Conservation (phyloP, 2,797 vertebrate genomes). For the Telmatherina bonti region DNA sequence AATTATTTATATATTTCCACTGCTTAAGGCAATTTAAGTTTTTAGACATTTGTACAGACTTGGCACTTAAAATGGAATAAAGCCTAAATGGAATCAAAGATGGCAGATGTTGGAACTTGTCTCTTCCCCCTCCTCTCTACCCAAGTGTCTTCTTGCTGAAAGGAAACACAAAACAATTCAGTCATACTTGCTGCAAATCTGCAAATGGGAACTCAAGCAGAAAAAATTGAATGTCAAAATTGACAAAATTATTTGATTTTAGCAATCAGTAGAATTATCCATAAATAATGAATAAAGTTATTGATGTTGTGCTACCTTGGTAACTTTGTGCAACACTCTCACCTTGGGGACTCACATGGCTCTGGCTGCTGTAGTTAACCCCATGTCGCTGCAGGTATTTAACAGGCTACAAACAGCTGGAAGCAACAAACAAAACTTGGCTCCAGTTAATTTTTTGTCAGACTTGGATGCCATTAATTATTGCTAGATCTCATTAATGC, state of each 20-base stretch:
- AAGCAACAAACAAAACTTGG: background rate
- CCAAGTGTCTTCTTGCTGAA: background rate
- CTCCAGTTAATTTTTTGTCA: background rate
- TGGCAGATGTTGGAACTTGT: background rate
- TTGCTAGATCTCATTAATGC: background rate
- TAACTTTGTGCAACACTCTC: background rate
- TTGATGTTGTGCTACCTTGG: background rate
- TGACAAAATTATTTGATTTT: background rate
- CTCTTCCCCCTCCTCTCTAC: too few relatives aligned
- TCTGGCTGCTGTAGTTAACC: background rate
- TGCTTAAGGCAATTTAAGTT: background rate
- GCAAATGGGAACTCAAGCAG: background rate
- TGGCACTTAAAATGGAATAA: background rate
- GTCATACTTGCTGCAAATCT: background rate
- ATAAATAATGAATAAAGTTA: background rate
- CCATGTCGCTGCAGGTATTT: background rate
- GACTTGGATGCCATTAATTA: background rate
- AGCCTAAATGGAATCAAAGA: background rate
- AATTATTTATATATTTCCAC: background rate
- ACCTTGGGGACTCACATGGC: background rate
- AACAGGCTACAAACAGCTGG: background rate
- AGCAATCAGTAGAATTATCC: background rate
- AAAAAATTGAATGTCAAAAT: background rate
- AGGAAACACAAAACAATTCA: background rate
- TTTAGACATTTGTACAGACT: background rate